These are phyloP conservation scores for Calliopsis andreniformis DNA, from an alignment of 1,140 invertebrate genomes.

Conservation along the genomic window DNA sequence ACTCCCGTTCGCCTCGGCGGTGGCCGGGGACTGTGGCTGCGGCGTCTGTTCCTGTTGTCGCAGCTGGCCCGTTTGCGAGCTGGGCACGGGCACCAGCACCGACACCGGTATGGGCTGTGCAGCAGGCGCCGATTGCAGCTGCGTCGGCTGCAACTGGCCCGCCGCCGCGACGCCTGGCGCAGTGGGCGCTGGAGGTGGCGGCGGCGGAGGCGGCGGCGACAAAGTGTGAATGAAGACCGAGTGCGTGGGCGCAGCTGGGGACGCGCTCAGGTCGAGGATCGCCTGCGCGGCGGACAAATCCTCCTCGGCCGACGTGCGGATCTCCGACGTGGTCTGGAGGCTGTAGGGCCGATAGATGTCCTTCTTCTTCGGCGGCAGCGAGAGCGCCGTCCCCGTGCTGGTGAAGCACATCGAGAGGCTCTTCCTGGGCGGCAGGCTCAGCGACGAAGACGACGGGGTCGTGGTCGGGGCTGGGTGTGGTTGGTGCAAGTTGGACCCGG, in stretches of 20 bases:
- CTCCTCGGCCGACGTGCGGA: conserved; percentile 87
- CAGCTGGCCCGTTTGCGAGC: conserved; percentile 66
- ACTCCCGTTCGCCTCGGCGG: conserved; percentile 59
- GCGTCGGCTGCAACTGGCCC: conserved; percentile 24
- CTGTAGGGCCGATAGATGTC: conserved; percentile 93
- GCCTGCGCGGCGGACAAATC: conserved; percentile 92
- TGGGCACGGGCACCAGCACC: conserved; percentile 72
- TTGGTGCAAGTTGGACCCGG: conserved; percentile 53
- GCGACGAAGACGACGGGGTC: conserved; percentile 68
- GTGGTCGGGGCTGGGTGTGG: conserved; percentile 71
- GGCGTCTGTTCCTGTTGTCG: conserved; percentile 64
- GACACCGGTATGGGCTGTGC: conserved; percentile 71
- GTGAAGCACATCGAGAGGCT: conserved; percentile 91
- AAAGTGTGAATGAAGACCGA: conserved; percentile 79
- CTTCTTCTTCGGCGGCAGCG: conserved; percentile 92
- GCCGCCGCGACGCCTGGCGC: not conserved
- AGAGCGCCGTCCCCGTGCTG: conserved; percentile 89
- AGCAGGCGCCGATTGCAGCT: conserved; percentile 50
- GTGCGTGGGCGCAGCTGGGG: conserved; percentile 85
- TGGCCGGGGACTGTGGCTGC: conserved; percentile 70
- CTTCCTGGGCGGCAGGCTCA: conserved; percentile 82
- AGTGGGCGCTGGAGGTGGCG: conserved; percentile 78
- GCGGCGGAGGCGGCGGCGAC: conserved; percentile 81
- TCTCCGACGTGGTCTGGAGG: conserved; percentile 85
- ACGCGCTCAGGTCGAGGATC: conserved; percentile 92